Conservation (phyloP, 1,140 invertebrate genomes). For the Polypedilum vanderplanki region DNA sequence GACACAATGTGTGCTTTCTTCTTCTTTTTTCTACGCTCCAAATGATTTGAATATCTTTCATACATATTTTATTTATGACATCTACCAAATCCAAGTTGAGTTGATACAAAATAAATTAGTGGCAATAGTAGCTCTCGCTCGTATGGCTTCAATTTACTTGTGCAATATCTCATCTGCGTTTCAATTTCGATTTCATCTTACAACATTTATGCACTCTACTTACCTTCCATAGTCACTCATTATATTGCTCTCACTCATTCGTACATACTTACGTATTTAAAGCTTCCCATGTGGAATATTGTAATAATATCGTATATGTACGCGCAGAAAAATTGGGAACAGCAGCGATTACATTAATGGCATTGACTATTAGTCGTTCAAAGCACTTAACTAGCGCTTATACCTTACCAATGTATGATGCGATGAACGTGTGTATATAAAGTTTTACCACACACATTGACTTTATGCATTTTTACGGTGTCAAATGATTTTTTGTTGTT, state of each 20-base stretch:
- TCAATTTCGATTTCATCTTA: conserved; percentile 7
- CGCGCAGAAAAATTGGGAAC: conserved; percentile 3
- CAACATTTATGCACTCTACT: background rate
- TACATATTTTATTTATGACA: background rate
- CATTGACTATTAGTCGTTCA: conserved; percentile 5
- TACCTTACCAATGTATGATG: background rate
- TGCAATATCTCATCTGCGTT: conserved; percentile 16
- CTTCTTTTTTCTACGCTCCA: background rate
- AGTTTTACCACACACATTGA: background rate
- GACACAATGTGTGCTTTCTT: background rate
- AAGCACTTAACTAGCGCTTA: conserved; percentile 1
- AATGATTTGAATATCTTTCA: background rate
- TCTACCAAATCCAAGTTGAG: background rate
- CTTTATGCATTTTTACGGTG: background rate
- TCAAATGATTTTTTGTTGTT: background rate
- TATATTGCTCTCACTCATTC: background rate
- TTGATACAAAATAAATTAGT: background rate
- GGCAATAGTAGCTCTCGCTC: background rate
- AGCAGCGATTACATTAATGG: conserved; percentile 16
- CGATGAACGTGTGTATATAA: conserved; percentile 1
- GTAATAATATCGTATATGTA: background rate
- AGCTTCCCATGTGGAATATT: too few relatives aligned
- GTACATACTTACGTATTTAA: background rate
- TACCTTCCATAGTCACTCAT: background rate
- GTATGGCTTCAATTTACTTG: background rate